Percentiles rank a stretch among this genome's conserved stretches.
Conservation (phyloP, 2,113 vertebrate species). For the Laticauda colubrina region DNA sequence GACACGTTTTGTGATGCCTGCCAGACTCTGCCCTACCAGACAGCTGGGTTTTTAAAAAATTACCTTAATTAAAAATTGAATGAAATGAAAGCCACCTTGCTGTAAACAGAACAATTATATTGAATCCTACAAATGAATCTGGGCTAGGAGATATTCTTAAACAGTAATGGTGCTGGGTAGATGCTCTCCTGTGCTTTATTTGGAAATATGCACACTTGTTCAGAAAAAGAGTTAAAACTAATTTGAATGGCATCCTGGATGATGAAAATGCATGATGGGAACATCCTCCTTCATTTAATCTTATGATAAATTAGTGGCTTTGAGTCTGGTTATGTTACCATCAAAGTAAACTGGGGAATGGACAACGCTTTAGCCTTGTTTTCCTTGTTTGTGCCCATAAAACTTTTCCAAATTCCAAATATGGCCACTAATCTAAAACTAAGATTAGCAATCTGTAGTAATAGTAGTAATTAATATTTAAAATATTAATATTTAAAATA, state of each 20-base stretch:
- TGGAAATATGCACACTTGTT: not conserved
- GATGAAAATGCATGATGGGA: not conserved
- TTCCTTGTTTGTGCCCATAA: not conserved
- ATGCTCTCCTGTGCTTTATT: not conserved
- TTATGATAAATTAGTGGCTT: not conserved
- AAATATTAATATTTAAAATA: not conserved
- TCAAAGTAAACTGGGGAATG: not conserved
- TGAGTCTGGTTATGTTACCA: not conserved
- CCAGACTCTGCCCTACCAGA: not conserved
- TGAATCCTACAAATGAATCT: not conserved
- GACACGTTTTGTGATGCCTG: not conserved
- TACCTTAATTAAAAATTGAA: not conserved
- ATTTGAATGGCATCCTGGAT: not conserved
- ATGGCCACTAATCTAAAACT: not conserved
- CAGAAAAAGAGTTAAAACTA: not conserved
- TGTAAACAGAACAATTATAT: not conserved
- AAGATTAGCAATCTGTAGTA: not conserved
- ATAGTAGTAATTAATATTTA: not conserved
- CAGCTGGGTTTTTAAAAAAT: not conserved
- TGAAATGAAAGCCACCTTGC: not conserved
- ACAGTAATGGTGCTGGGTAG: not conserved
- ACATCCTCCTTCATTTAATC: not conserved
- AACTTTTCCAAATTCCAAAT: not conserved
- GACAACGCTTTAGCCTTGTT: not conserved
- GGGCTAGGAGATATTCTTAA: not conserved